These are phyloP conservation scores for Amblyopsis rosae DNA, from an alignment of 2,113 vertebrate genomes.

Conservation along the genomic window DNA sequence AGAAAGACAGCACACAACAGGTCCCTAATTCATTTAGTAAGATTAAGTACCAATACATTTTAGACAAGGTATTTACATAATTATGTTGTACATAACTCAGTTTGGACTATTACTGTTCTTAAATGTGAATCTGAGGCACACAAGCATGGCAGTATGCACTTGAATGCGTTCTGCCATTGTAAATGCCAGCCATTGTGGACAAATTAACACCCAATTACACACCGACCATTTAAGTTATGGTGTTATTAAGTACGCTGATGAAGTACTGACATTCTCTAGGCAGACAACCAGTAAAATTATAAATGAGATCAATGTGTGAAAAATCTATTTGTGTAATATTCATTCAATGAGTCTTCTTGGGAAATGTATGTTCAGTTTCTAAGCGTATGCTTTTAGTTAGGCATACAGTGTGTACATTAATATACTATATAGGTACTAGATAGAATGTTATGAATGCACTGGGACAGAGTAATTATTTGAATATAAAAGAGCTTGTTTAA, in stretches of 20 bases:
- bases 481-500: no score
- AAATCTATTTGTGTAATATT: constrained; percentile 47
- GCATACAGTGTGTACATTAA: background rate
- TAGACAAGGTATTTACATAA: no score
- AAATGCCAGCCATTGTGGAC: background rate
- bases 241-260: no score
- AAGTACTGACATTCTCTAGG: background rate
- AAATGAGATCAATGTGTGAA: constrained; percentile 24
- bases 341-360: constrained; percentile 22
- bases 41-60: no score
- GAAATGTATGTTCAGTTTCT: constrained; percentile 15
- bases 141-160: no score
- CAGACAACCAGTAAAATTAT: background rate
- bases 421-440: background rate
- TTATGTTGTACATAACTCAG: no score
- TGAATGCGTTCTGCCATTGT: no score
- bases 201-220: background rate
- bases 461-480: constrained; percentile 37
- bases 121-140: no score
- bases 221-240: no score
- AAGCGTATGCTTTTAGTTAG: constrained; percentile 34
- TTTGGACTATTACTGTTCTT: no score
- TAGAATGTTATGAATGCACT: background rate
- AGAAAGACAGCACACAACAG: no score
- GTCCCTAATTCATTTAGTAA: no score